Evolutionary conservation across 2,113 vertebrate genomes (phyloP).

Genomic region (Archilochus colubris): DNA sequence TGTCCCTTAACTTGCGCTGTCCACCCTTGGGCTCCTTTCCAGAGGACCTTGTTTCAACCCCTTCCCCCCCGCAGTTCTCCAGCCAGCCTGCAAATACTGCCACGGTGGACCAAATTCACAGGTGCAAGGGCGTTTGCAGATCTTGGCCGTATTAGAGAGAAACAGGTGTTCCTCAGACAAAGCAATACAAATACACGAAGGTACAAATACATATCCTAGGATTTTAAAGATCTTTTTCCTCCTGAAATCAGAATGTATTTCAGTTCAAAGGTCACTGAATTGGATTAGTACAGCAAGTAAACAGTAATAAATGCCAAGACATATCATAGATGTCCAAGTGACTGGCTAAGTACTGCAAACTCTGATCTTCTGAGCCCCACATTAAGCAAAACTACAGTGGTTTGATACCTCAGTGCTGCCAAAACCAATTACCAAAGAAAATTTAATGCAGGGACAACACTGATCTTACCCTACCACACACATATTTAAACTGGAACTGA

Average conservation of each 20-base stretch:
- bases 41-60: too few relatives aligned
- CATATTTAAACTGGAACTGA: conserved; percentile 23
- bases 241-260: conserved; percentile 17
- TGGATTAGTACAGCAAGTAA: conserved; percentile 51
- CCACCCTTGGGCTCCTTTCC: too few relatives aligned
- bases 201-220: background rate
- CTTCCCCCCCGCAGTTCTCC: too few relatives aligned
- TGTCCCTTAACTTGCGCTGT: too few relatives aligned
- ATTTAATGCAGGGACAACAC: conserved; percentile 58
- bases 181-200: background rate
- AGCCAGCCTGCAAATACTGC: accelerated
- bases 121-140: background rate
- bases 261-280: conserved; percentile 57
- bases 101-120: background rate
- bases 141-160: background rate
- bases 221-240: background rate
- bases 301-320: conserved; percentile 60
- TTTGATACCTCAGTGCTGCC: conserved; percentile 30
- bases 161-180: background rate
- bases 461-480: background rate
- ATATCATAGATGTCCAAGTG: conserved; percentile 36
- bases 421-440: conserved; percentile 67
- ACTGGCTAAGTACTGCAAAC: conserved; percentile 43
- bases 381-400: conserved; percentile 16
- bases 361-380: conserved; percentile 6